These are phyloP conservation scores for Caenorhabditis sp. DNA, from an alignment of 2,888 invertebrate species.

Conservation along the genomic window DNA sequence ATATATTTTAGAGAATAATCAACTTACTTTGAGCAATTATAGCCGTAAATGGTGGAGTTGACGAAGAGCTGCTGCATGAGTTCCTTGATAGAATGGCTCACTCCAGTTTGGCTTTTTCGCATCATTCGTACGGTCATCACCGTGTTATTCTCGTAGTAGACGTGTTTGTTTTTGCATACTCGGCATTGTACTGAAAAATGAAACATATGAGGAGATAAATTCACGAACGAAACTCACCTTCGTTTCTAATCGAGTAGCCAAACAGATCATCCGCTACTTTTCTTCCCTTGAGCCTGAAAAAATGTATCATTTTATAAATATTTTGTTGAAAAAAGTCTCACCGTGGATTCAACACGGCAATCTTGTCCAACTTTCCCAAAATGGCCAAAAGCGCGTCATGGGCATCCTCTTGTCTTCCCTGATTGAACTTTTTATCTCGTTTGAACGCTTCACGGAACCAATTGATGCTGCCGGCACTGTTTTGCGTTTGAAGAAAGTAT, in stretches of 20 bases:
- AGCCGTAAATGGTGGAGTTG: constrained; percentile 49
- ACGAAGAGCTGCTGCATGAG: constrained; percentile 55
- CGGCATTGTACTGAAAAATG: constrained; percentile 39
- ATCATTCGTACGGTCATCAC: constrained; percentile 64
- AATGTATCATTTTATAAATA: background rate
- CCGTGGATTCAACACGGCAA: constrained; percentile 29
- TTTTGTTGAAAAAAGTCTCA: background rate
- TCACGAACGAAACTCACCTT: constrained; percentile 14
- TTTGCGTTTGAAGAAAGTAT: constrained; percentile 30
- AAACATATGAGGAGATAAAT: background rate
- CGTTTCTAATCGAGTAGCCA: constrained; percentile 60
- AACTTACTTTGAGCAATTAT: constrained; percentile 45
- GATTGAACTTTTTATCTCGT: constrained; percentile 53
- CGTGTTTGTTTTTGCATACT: constrained; percentile 58
- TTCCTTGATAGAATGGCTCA: constrained; percentile 51
- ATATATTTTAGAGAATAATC: background rate
- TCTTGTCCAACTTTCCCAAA: constrained; percentile 54
- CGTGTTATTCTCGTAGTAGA: constrained; percentile 62
- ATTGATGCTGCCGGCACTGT: constrained; percentile 30
- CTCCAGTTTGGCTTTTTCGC: constrained; percentile 46
- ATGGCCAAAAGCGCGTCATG: constrained; percentile 59
- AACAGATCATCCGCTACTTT: constrained; percentile 56
- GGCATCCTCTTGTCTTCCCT: constrained; percentile 61
- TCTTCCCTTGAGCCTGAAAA: constrained; percentile 42
- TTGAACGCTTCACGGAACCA: constrained; percentile 62